Evolutionary conservation across 2,113 vertebrate genomes (phyloP).

Genomic region (Hyperopisus bebe): DNA sequence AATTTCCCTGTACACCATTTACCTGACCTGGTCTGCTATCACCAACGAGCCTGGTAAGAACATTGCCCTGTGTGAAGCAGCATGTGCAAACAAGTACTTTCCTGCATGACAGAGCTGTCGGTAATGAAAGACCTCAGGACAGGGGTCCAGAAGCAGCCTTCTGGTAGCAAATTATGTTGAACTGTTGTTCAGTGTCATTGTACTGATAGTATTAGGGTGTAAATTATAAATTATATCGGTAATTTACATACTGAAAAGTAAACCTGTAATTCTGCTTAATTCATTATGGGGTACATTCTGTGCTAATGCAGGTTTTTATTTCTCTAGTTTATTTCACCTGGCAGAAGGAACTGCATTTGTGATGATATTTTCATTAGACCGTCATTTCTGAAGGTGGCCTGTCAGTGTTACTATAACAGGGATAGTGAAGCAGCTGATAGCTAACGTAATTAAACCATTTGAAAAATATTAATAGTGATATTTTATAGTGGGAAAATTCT

Average conservation of each 20-base stretch:
- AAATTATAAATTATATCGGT: background rate
- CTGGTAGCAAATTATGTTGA: background rate
- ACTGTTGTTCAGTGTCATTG: background rate
- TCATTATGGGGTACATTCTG: background rate
- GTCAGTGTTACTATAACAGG: background rate
- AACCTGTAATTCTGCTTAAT: background rate
- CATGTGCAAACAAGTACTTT: background rate
- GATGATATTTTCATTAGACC: background rate
- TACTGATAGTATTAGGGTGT: background rate
- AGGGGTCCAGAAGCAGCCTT: background rate
- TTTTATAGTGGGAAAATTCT: background rate
- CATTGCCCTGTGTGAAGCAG: background rate
- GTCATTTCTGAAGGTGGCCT: background rate
- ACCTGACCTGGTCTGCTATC: constrained; percentile 93
- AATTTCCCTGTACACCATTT: constrained; percentile 87
- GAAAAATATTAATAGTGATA: background rate
- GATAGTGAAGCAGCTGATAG: background rate
- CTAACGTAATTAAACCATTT: background rate
- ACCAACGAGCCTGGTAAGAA: constrained; percentile 84
- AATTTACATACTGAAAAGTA: background rate
- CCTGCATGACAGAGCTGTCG: background rate
- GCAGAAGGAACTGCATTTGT: background rate
- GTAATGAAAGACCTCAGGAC: background rate
- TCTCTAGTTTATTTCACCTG: background rate
- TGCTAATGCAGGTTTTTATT: background rate